phyloP scores from a whole-genome alignment of 2,797 vertebrate genomes.

The Muraenolepis orangiensis region DNA sequence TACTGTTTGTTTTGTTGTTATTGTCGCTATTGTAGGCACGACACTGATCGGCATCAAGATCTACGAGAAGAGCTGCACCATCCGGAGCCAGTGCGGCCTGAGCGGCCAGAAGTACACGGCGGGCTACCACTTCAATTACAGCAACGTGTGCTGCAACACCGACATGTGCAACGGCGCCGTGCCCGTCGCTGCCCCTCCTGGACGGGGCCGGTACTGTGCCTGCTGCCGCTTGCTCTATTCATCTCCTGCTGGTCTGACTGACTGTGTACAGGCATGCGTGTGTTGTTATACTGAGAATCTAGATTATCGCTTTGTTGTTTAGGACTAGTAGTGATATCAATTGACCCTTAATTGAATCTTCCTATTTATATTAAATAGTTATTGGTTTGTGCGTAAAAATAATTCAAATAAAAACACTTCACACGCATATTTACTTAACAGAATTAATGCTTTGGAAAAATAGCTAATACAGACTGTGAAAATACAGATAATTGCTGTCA shows the following conservation, averaged over 20 bases:
- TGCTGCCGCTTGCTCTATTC: constrained; percentile 44
- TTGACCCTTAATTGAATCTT: background rate
- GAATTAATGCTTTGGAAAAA: no score
- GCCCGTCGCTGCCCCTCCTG: constrained; percentile 30
- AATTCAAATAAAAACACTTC: background rate
- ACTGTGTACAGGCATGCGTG: background rate
- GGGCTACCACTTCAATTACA: constrained; percentile 74
- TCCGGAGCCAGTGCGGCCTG: constrained; percentile 63
- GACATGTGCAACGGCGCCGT: constrained; percentile 75
- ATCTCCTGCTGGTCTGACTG: constrained; percentile 47
- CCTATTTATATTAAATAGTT: background rate
- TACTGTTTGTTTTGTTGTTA: background rate
- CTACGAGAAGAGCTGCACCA: constrained; percentile 76
- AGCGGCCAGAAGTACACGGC: constrained; percentile 63
- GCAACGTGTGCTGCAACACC: constrained; percentile 73
- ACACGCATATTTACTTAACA: no score
- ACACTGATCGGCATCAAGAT: constrained; percentile 64
- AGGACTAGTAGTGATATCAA: background rate
- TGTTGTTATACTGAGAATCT: no score
- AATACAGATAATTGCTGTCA: no score
- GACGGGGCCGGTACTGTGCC: constrained; percentile 33
- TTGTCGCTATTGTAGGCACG: constrained; percentile 47
- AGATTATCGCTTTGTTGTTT: background rate
- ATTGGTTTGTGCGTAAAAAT: background rate
- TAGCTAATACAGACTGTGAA: background rate